Conservation (phyloP, 2,888 invertebrate species). For the Tipula confusa region DNA sequence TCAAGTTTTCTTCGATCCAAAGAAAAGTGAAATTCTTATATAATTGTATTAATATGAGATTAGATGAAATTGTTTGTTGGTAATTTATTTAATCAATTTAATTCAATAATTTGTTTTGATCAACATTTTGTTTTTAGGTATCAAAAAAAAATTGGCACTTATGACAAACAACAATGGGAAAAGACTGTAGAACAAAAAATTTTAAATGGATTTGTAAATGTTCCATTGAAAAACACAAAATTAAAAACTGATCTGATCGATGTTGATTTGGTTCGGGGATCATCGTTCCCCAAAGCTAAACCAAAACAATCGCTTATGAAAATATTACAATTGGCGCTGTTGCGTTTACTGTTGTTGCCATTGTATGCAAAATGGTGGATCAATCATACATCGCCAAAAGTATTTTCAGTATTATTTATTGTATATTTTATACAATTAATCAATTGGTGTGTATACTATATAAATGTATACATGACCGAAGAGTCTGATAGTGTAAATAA, state of each 20-base stretch:
- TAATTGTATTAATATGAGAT: constrained; percentile 46
- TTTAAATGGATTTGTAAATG: constrained; percentile 76
- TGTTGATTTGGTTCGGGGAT: constrained; percentile 92
- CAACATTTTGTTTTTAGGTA: constrained; percentile 58
- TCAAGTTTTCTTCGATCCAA: background rate
- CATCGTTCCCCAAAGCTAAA: constrained; percentile 93
- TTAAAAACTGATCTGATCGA: constrained; percentile 91
- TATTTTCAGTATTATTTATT: constrained; percentile 69
- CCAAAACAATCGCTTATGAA: constrained; percentile 86
- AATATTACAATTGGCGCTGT: constrained; percentile 76
- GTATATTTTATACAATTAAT: constrained; percentile 70
- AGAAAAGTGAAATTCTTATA: background rate
- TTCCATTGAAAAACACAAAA: constrained; percentile 72
- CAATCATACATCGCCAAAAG: constrained; percentile 74
- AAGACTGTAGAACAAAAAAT: constrained; percentile 90
- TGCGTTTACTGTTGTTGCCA: constrained; percentile 79
- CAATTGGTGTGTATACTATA: constrained; percentile 48
- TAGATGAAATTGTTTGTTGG: constrained; percentile 51
- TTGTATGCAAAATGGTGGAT: constrained; percentile 86
- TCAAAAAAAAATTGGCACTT: constrained; percentile 92
- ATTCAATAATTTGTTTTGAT: background rate
- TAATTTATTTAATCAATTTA: constrained; percentile 37
- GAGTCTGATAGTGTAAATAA: background rate
- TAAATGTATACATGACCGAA: constrained; percentile 38
- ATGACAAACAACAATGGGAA: constrained; percentile 97